Conservation (phyloP, 2,797 vertebrate genomes). For the Onychomys leucogaster region DNA sequence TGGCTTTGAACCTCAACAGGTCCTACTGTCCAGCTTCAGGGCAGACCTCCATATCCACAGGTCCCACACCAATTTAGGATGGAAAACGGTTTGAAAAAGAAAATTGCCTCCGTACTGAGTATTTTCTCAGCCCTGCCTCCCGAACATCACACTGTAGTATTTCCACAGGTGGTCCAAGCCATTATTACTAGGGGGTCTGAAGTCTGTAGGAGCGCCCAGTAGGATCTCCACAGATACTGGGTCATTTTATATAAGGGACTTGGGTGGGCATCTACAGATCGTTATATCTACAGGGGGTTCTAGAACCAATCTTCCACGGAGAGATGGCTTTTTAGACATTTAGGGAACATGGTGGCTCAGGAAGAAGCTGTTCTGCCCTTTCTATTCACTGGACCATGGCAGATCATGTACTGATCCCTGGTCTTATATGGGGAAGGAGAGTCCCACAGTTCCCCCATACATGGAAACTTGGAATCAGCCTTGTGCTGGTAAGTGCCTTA, state of each 20-base stretch:
- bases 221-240: background rate
- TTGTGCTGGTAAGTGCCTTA: no score
- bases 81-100: background rate
- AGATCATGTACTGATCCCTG: background rate
- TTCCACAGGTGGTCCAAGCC: background rate
- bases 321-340: background rate
- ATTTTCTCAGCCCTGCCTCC: background rate
- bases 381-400: fast-evolving
- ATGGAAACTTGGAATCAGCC: background rate
- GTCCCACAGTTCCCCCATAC: background rate
- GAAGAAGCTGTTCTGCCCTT: background rate
- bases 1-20: background rate
- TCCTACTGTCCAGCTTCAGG: background rate
- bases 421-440: background rate
- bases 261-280: background rate
- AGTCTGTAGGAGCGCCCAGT: fast-evolving
- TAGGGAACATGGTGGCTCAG: background rate
- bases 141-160: background rate
- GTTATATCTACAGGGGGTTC: background rate
- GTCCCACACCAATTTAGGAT: background rate
- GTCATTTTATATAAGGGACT: background rate
- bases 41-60: background rate
- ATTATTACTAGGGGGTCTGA: background rate
- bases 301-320: background rate
- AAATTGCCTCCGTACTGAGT: background rate